Conservation (phyloP, 2,797 vertebrate genomes). For the Sebastes wilsoni region DNA sequence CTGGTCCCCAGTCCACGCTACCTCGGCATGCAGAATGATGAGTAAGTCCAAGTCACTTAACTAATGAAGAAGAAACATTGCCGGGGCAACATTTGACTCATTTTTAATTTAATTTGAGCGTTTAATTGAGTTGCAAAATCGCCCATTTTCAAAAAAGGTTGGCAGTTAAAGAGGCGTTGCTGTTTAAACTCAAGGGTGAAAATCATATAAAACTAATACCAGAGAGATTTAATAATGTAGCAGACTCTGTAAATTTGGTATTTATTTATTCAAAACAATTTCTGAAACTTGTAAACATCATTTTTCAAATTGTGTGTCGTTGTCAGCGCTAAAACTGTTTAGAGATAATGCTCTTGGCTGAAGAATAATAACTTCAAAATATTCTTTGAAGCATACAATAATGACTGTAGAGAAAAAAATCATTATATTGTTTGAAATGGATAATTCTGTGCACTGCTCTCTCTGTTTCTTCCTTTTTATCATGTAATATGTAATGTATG, state of each 20-base stretch:
- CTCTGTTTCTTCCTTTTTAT: background rate
- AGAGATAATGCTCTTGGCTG: background rate
- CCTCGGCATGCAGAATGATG: slow-evolving; percentile 94
- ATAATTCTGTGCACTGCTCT: background rate
- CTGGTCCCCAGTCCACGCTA: slow-evolving; percentile 97
- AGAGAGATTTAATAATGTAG: background rate
- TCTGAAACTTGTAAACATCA: background rate
- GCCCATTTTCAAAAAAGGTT: background rate
- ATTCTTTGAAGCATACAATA: background rate
- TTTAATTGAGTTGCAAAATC: background rate
- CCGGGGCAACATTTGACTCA: background rate
- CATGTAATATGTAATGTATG: background rate
- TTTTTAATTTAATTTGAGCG: background rate
- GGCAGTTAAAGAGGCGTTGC: background rate
- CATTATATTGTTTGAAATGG: background rate
- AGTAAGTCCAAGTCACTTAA: slow-evolving; percentile 84
- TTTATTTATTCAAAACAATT: slow-evolving; percentile 23
- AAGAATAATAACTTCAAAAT: slow-evolving; percentile 5
- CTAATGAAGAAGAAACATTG: background rate
- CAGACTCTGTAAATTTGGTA: background rate
- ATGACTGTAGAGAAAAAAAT: slow-evolving; percentile 2
- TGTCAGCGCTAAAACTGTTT: background rate
- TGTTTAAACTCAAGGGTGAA: background rate
- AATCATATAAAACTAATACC: background rate
- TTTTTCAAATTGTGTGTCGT: background rate